Evolutionary conservation across 2,113 vertebrate species (phyloP), one percentile per base, ranked within the genome.

Genomic region (Onychostoma macrolepis): DNA sequence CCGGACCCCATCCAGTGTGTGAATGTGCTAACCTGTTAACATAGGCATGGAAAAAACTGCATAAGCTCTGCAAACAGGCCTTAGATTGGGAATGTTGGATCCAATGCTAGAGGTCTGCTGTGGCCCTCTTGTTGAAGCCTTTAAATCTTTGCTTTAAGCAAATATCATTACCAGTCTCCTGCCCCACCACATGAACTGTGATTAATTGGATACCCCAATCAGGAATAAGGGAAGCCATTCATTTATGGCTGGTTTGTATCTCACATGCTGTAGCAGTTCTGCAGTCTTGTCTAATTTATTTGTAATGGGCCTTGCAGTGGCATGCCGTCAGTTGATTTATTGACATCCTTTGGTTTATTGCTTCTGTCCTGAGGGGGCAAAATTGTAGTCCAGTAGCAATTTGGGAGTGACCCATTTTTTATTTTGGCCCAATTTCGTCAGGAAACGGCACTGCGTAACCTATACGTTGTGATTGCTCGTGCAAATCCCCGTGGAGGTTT

Each of bases 291-390:
- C 41, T 83, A 76, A 89, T 87, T 88, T 61, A 84, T 72, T 58
- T 77, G 41, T 30, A 84, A 85, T 75, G 69, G 87, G 38, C 33
- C 65, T 71, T 72, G 58, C 43, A 81, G 19, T 65, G 74, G 5
- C 38, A 87, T 30, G 77, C 78, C 12, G 41, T 85, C 83, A 45
- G 24, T 58, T 86, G 80, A 89, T 87, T 90, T 80, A 87, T 48
- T 71, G 56, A 77, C 77, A 76, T 74, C 41, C 50, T 79, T 65
- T 58, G 45, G 43, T 87, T 87, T 80, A 86, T 90, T 88, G 76
- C 84, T 74, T 87, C 38, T 71, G 50, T 67, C 71, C 79, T 41
- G 19, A 83, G 79, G 74, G 56, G 45, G 30, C 69, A 79, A 50
- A 71, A 67, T 12, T 75, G 63, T 50, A 48, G 84, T 72, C 87